Percentiles rank a stretch among this genome's conserved stretches.
Evolutionary conservation across 1,140 invertebrate genomes (phyloP).

Genomic region (Aporrectodea caliginosa): DNA sequence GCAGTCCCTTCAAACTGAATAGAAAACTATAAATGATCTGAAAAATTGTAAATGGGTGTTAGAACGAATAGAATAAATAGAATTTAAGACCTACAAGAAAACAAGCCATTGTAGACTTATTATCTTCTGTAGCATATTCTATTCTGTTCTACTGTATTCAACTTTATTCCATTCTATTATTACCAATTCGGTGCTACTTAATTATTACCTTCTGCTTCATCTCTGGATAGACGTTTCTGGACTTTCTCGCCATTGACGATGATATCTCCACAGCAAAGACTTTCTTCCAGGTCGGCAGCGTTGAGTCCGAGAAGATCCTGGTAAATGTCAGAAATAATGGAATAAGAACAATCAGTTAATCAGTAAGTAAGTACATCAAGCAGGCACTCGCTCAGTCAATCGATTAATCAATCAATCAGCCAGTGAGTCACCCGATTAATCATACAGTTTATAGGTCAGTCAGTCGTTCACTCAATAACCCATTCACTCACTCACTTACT

Average conservation of each 20-base stretch:
- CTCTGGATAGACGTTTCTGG: slow-evolving; percentile 65
- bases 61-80: too few relatives aligned
- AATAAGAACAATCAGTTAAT: background rate
- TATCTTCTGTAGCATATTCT: too few relatives aligned
- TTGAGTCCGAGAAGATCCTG: slow-evolving; percentile 68
- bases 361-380: background rate
- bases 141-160: too few relatives aligned
- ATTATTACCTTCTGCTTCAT: slow-evolving; percentile 11
- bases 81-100: too few relatives aligned
- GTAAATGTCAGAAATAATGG: background rate
- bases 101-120: too few relatives aligned
- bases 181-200: too few relatives aligned
- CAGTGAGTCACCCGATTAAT: background rate
- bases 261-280: slow-evolving; percentile 80
- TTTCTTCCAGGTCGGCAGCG: slow-evolving; percentile 67
- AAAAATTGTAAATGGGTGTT: too few relatives aligned
- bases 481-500: background rate
- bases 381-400: background rate
- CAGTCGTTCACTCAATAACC: background rate
- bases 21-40: too few relatives aligned
- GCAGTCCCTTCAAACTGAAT: too few relatives aligned
- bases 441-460: background rate
- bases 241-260: slow-evolving; percentile 74
- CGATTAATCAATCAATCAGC: background rate
- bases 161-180: too few relatives aligned